Conservation (phyloP, 2,797 vertebrate species). For the Leuciscus waleckii region DNA sequence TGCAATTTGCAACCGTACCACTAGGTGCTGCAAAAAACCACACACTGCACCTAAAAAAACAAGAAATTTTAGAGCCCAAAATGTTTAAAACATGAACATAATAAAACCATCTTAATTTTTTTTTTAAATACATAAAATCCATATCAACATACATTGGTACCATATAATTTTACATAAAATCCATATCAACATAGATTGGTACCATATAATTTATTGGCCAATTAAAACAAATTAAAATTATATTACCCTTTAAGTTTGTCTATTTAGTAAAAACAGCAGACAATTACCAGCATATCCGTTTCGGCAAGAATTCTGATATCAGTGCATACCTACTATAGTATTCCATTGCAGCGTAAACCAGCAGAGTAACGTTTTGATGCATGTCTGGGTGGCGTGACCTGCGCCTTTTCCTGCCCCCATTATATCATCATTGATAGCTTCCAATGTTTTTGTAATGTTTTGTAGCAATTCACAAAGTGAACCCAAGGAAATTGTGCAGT, state of each 20-base stretch:
- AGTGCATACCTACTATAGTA: background rate
- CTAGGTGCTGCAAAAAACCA: no score
- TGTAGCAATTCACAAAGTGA: slow-evolving; percentile 44
- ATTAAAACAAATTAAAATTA: background rate
- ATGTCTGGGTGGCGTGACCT: slow-evolving; percentile 11
- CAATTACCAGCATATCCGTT: background rate
- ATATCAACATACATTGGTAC: background rate
- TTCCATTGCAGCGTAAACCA: background rate
- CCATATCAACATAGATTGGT: background rate
- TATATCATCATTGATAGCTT: slow-evolving; percentile 43
- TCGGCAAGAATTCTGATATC: background rate
- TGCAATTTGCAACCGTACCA: no score
- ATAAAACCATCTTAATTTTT: background rate
- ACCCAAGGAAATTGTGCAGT: slow-evolving; percentile 50
- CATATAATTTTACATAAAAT: background rate
- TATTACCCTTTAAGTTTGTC: background rate
- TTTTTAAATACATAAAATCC: background rate
- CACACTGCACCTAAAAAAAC: no score
- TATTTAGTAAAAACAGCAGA: background rate
- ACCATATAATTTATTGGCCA: background rate
- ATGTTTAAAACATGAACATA: background rate
- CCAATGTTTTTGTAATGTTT: slow-evolving; percentile 43
- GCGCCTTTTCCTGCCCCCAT: slow-evolving; percentile 50
- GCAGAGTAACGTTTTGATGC: background rate
- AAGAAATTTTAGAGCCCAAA: background rate